Conservation (phyloP, 2,113 vertebrate species). For the Furnarius figulus region DNA sequence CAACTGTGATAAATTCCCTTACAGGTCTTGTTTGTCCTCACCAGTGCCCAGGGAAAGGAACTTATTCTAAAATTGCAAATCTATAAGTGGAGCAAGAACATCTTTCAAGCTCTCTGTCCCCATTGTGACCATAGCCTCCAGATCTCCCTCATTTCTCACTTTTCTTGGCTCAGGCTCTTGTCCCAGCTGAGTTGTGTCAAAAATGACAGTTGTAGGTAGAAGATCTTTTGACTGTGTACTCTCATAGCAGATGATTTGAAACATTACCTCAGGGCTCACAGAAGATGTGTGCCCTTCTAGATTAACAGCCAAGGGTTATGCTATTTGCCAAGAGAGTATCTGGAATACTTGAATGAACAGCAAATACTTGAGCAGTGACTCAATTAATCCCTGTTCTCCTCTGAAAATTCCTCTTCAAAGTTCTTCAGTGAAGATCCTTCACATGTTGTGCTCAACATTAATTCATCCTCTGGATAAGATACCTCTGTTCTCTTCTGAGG, state of each 20-base stretch:
- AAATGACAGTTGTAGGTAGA: not conserved
- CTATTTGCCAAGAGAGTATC: not conserved
- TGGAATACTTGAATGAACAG: not conserved
- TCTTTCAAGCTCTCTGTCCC: not conserved
- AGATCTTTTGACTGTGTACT: not conserved
- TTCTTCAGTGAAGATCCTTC: not conserved
- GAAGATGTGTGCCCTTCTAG: not conserved
- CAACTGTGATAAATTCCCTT: not conserved
- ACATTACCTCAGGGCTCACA: not conserved
- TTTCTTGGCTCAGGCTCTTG: not conserved
- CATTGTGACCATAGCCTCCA: fast-evolving
- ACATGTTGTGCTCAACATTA: not conserved
- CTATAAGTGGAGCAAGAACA: too few species aligned
- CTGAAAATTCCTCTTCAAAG: not conserved
- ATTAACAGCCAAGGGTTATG: not conserved
- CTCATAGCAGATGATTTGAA: not conserved
- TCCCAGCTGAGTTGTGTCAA: not conserved
- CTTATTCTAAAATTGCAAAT: not conserved
- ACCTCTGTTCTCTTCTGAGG: not conserved
- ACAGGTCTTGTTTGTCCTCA: not conserved
- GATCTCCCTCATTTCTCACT: not conserved
- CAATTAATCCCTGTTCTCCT: not conserved
- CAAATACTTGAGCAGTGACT: not conserved
- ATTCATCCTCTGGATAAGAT: not conserved
- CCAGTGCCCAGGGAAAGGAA: not conserved